Conservation (phyloP, 2,113 vertebrate species). For the Dendrocopos noguchii region DNA sequence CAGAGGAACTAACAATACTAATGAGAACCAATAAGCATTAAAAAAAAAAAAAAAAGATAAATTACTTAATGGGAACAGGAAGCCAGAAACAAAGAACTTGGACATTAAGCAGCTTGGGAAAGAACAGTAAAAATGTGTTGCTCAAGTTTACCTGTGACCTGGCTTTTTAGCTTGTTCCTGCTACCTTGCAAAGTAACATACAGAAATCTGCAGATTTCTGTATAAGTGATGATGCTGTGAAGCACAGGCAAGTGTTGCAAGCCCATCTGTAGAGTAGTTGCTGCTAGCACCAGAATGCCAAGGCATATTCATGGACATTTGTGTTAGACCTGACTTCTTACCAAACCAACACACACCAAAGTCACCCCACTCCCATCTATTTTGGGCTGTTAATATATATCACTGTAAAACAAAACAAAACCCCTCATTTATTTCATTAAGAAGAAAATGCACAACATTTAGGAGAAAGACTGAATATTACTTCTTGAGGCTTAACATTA, state of each 20-base stretch:
- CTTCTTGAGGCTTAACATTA: not conserved
- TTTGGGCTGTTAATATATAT: not conserved
- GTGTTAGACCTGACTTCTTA: not conserved
- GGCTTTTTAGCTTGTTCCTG: not conserved
- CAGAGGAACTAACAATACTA: not conserved
- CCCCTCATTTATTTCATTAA: not conserved
- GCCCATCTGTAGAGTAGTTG: not conserved
- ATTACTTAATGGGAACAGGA: not conserved
- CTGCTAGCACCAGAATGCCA: not conserved
- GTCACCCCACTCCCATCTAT: rapidly evolving
- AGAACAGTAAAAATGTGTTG: not conserved
- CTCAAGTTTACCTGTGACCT: not conserved
- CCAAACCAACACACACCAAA: not conserved
- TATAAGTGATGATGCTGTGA: not conserved
- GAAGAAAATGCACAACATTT: not conserved
- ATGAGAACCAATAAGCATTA: not conserved
- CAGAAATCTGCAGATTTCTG: not conserved
- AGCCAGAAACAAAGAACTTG: not conserved
- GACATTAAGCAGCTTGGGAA: not conserved
- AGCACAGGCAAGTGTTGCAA: not conserved
- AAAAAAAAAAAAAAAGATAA: not conserved
- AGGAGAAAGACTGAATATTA: not conserved
- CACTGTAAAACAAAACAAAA: not conserved
- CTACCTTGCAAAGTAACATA: not conserved
- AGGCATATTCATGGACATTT: rapidly evolving